Evolutionary conservation across 2,888 invertebrate species (phyloP), one percentile per base, ranked within the genome.

Genomic region (Phasia obesa): DNA sequence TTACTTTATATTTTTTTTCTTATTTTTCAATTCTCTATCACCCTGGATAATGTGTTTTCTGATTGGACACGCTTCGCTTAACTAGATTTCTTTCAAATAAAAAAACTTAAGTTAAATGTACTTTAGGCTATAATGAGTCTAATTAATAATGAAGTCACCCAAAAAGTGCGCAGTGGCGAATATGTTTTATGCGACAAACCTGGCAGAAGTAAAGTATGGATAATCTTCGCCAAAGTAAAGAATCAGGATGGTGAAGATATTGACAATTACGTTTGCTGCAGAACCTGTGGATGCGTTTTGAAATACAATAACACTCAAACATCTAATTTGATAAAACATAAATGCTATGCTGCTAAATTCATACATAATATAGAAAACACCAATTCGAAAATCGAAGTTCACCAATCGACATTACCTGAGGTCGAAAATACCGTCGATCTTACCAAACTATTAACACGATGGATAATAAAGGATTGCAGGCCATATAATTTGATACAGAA

Each of bases 131-230:
- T 0, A n/a, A 15, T 42, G 15, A 42, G 15, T 42, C 11, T 42
- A 11, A 42, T 15, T 42, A 42, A 13, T 4, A 0, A 13, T 35
- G 31, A 35, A 27, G 44, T 70, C 11, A 0, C 19, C 15, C 0
- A n/a, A n/a, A 70, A 47, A 27, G 15, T 70, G 19, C 9, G 0
- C 5, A 21, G 4, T 4, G 70, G 70, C 13, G 47, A 57, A 21
- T 19, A 31, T 31, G 0, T n/a, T 7, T 15, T 69, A 11, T 15
- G 19, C 6, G 17, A 57, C 3, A 57, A 17, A 4, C 6, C 4
- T n/a, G 31, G 17, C 21, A 27, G 31, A 47, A 53, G 70, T 31
- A 59, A 35, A 47, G 31, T 70, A 6, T 70, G 70, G 70, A n/a
- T 7, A n/a, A 5, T 59, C 1, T 70, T 70, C 11, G 15, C 44